Evolutionary conservation across 2,888 invertebrate species (phyloP), one percentile per base, ranked within the genome.

Genomic region (Clepsis dumicolana): DNA sequence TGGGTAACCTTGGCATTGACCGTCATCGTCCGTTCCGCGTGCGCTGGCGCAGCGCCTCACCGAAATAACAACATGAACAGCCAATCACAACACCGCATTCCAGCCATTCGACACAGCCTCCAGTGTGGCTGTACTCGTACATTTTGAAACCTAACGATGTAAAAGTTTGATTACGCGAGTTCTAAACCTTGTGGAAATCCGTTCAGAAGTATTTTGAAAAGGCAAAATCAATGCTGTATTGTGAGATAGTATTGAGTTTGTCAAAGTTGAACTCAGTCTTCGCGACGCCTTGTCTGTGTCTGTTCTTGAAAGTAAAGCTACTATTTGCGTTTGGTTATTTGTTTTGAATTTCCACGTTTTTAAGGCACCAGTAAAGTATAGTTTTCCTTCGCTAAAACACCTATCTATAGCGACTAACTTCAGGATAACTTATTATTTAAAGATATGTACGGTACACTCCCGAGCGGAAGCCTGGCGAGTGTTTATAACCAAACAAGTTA

Each of bases 1-100:
- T 16, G 32, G 57, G 57, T 27, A 71, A 73, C 83, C 84, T 84
- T 82, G 84, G 61, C 80, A 80, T 64, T 84, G 84, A 80, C 80
- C 77, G 76, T 56, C 73, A 73, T 78, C 73, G 74, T 79, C 76
- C 65, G 77, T 73, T 68, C 68, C 76, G 79, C 78, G 78, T 80
- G 78, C 48, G 75, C 77, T 66, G 70, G 53, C 70, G 77, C 64
- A 66, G 76, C 69, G 82, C 74, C 70, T n/a, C 21, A 21, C 56
- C 56, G 14, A 53, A 62, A 48, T 21, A 48, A 48, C 48, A 29
- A 41, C 35, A 52, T 38, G 57, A 32, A 10, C n/a, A 59, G 16
- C 41, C 21, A 35, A 59, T 41, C 41, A 59, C 38, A 59, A 59
- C 59, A 59, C 27, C 27, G 25, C 59, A 59, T 59, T 59, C 59